Evolutionary conservation across 2,888 invertebrate species (phyloP), one percentile per base, ranked within the genome.

Genomic region (Drosophila anceps): DNA sequence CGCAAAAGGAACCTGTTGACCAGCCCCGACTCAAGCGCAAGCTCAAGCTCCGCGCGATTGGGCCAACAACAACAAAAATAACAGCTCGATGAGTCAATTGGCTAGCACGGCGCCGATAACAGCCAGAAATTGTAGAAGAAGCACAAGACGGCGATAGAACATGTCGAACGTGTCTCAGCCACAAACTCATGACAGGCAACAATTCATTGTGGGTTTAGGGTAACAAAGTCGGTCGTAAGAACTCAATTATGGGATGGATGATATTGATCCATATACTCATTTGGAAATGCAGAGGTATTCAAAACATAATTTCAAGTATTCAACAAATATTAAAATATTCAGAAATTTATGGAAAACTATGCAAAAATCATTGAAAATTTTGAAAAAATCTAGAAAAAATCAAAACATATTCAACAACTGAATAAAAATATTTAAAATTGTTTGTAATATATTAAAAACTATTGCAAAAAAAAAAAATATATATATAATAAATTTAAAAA

Each of bases 1-100:
- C 89, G 82, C 80, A 85, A 50, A 50, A 89, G 85, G 85, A 85
- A 87, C 80, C 75, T 57, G 54, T 8, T 43, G 67, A 20, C 66
- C 55, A 61, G 37, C 27, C 18, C 31, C 24, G 12, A 18, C 29
- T 29, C 48, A 7, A 61, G 35, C 46, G 15, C 31, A 15, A 29
- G 29, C 48, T n/a, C n/a, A 3, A 48, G 48, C 48, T 18, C 29
- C n/a, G 29, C 31, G 53, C 63, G 61, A 68, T 67, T 55, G 54
- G 24, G 54, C 54, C 54, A 39, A 18, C 24, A 37, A 6, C 24
- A n/a, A n/a, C n/a, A n/a, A n/a, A 50, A 51, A 39, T n/a, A 48
- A 12, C 18, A n/a, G 35, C 44, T 59, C 55, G 59, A 66, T 65
- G 53, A 44, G 43, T 44, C 58, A 76, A 71, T 66, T 76, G 37